Evolutionary conservation across 2,113 vertebrate genomes (phyloP).

Genomic region (Anoplopoma fimbria): DNA sequence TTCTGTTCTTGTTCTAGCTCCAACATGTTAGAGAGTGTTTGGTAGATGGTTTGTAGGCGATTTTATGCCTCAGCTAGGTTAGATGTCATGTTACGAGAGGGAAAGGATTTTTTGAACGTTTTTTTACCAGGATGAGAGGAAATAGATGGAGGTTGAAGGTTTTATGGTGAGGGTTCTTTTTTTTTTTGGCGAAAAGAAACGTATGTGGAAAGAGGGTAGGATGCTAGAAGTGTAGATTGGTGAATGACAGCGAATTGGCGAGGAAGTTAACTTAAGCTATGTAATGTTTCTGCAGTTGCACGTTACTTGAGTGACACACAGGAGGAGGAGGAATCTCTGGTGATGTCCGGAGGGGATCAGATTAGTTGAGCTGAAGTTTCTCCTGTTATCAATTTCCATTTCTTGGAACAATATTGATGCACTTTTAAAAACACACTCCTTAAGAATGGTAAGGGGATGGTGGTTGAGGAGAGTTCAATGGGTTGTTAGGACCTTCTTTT

Average conservation of each 20-base stretch:
- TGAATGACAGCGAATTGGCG: conserved; percentile 1
- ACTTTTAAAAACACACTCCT: conserved; percentile 84
- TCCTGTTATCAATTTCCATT: conserved; percentile 55
- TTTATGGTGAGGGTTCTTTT: conserved; percentile 7
- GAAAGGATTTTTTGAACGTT: conserved; percentile 48
- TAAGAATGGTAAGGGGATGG: conserved; percentile 71
- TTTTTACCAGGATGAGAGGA: conserved; percentile 41
- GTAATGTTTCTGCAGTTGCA: conserved; percentile 45
- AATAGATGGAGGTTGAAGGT: conserved; percentile 29
- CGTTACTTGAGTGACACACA: conserved; percentile 50
- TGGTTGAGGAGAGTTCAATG: conserved; percentile 66
- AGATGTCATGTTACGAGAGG: conserved; percentile 23
- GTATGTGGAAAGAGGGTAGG: conserved; percentile 47
- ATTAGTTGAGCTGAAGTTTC: conserved; percentile 44
- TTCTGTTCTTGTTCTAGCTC: conserved; percentile 42
- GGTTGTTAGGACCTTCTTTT: conserved; percentile 80
- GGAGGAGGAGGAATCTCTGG: conserved; percentile 15
- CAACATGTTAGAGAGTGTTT: conserved; percentile 29
- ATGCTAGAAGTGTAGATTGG: conserved; percentile 28
- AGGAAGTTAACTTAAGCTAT: conserved; percentile 68
- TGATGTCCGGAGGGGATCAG: conserved; percentile 1
- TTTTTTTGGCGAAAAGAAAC: conserved; percentile 14
- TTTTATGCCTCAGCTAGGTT: conserved; percentile 15
- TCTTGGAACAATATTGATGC: conserved; percentile 77
- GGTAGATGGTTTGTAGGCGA: not conserved